phyloP scores from a whole-genome alignment of 2,888 invertebrate species.

The Galerucella calmariensis region DNA sequence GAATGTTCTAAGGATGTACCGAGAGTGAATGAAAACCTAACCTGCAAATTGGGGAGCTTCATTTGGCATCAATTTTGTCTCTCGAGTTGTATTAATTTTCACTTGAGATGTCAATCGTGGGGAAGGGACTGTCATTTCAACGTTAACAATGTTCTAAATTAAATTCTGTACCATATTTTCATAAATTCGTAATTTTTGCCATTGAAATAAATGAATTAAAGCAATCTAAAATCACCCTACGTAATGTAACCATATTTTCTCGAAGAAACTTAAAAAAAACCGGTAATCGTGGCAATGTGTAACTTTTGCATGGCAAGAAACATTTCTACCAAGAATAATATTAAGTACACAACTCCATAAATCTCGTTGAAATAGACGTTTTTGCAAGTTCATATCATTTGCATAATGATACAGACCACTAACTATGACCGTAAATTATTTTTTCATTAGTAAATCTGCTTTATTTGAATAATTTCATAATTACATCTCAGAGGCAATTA shows the following conservation, averaged over 20 bases:
- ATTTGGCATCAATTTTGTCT: conserved; percentile 7
- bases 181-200: too few relatives aligned
- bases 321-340: conserved; percentile 34
- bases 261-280: neutral
- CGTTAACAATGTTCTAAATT: neutral
- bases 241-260: too few relatives aligned
- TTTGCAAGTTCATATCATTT: conserved; percentile 44
- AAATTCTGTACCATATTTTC: too few relatives aligned
- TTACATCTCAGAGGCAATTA: conserved; percentile 10
- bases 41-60: conserved; percentile 24
- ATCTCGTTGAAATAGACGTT: conserved; percentile 40
- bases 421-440: conserved; percentile 41
- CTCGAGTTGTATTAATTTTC: conserved; percentile 13
- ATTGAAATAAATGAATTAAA: too few relatives aligned
- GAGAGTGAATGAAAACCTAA: conserved; percentile 25
- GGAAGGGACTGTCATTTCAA: conserved; percentile 7
- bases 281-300: neutral
- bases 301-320: conserved; percentile 16
- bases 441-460: conserved; percentile 28
- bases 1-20: conserved; percentile 20
- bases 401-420: conserved; percentile 44
- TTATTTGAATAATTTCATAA: conserved; percentile 36
- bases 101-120: conserved; percentile 5
- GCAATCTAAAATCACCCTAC: too few relatives aligned
- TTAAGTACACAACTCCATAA: conserved; percentile 41